Percentiles rank a stretch among this genome's conserved stretches.
phyloP scores from a whole-genome alignment of 2,113 vertebrate species.

The Capra hircus region DNA sequence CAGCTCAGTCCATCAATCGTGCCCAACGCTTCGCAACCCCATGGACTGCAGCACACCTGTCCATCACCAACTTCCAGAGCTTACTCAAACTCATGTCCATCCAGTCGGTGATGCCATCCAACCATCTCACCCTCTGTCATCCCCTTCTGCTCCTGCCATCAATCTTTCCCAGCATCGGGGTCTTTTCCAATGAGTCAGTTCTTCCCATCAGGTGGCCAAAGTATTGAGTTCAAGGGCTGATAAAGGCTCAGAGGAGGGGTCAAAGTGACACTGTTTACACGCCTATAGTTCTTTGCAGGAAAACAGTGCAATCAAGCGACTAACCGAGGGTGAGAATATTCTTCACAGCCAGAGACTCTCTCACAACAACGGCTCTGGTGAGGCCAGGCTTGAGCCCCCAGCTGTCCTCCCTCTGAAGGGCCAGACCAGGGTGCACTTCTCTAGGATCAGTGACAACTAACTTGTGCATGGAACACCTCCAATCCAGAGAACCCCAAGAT shows the following conservation, averaged over 20 bases:
- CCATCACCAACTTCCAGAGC: not conserved
- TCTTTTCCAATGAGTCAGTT: not conserved
- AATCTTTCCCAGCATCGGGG: not conserved
- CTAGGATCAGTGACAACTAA: not conserved
- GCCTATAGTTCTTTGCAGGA: not conserved
- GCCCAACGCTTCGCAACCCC: fast-evolving
- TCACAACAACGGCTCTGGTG: not conserved
- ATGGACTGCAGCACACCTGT: not conserved
- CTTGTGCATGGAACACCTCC: not conserved
- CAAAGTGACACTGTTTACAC: not conserved
- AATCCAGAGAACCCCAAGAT: not conserved
- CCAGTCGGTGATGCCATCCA: not conserved
- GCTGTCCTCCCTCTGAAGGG: not conserved
- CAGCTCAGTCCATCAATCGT: fast-evolving
- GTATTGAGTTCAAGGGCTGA: not conserved
- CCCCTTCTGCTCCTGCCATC: not conserved
- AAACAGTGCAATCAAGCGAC: not conserved
- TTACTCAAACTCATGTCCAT: not conserved
- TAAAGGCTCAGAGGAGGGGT: not conserved
- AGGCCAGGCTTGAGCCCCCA: not conserved
- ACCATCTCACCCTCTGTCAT: not conserved
- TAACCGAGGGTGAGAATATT: fast-evolving
- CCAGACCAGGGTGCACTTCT: not conserved
- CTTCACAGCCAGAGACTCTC: not conserved
- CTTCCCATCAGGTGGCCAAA: not conserved